These are phyloP conservation scores for Ligdia adustata DNA, from an alignment of 2,888 invertebrate genomes.

Conservation along the genomic window DNA sequence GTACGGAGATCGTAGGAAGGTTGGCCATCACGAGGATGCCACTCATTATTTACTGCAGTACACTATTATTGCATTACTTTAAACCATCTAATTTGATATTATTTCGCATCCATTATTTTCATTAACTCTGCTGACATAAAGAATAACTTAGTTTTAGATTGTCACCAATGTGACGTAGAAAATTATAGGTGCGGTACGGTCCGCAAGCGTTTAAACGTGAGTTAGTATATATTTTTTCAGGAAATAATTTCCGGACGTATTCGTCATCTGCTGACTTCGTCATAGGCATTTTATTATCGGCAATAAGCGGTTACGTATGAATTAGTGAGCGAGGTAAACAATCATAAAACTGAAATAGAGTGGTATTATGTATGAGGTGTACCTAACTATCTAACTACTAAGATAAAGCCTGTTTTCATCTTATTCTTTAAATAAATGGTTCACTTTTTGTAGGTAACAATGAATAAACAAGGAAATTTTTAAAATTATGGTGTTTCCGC, in stretches of 20 bases:
- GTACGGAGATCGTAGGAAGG: slow-evolving; percentile 31
- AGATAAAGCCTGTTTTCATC: too few species aligned
- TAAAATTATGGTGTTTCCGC: too few species aligned
- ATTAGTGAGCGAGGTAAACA: slow-evolving; percentile 11
- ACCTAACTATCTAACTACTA: too few species aligned
- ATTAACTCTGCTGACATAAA: slow-evolving; percentile 76
- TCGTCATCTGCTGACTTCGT: slow-evolving; percentile 42
- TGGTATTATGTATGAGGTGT: too few species aligned
- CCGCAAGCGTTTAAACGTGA: slow-evolving; percentile 41
- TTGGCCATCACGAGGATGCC: slow-evolving; percentile 60
- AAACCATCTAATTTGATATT: slow-evolving; percentile 79
- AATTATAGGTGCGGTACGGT: slow-evolving; percentile 71
- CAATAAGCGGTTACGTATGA: slow-evolving; percentile 30
- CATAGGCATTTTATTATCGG: slow-evolving; percentile 26
- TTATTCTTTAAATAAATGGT: too few species aligned
- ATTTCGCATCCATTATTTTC: slow-evolving; percentile 79
- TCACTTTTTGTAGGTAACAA: too few species aligned
- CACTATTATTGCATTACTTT: slow-evolving; percentile 75
- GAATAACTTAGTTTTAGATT: slow-evolving; percentile 74
- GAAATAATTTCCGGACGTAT: slow-evolving; percentile 56
- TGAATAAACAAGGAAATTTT: too few species aligned
- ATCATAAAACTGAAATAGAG: slow-evolving; percentile 5
- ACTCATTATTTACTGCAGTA: slow-evolving; percentile 60
- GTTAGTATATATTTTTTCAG: slow-evolving; percentile 53
- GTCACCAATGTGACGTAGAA: slow-evolving; percentile 66